Evolutionary conservation across 2,888 invertebrate genomes (phyloP).

Genomic region (Cephus runcator): DNA sequence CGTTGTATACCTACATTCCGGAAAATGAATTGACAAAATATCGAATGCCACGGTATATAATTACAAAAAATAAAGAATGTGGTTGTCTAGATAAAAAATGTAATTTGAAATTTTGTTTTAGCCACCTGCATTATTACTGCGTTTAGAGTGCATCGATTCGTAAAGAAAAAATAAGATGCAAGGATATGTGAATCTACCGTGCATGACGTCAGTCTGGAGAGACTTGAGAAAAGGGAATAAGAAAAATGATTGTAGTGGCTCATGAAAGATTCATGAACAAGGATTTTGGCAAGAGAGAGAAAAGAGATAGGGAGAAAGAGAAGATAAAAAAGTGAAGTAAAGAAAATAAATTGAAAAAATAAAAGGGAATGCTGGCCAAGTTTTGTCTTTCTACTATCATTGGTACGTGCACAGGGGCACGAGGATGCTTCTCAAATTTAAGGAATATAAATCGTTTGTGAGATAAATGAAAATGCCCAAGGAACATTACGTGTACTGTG

Average conservation of each 20-base stretch:
- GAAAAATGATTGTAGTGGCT: not conserved
- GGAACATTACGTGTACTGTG: not conserved
- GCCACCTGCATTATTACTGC: too few species aligned
- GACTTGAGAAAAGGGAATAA: not conserved
- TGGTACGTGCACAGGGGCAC: not conserved
- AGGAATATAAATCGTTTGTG: not conserved
- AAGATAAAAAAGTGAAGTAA: not conserved
- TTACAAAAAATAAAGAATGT: too few species aligned
- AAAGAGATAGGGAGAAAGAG: too few species aligned
- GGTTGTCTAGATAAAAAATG: too few species aligned
- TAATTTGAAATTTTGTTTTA: too few species aligned
- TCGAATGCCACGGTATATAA: too few species aligned
- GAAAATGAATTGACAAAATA: too few species aligned
- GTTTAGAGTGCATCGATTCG: not conserved
- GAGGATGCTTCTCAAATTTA: not conserved
- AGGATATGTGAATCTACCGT: not conserved
- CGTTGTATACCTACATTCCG: too few species aligned
- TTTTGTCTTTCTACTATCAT: not conserved
- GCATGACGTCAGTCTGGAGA: not conserved
- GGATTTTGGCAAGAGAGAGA: not conserved
- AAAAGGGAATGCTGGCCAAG: not conserved
- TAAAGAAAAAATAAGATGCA: not conserved
- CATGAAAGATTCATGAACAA: not conserved
- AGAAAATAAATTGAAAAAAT: not conserved
- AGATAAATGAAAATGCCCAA: not conserved